Percentiles rank a stretch among this genome's conserved stretches.
Evolutionary conservation across 2,797 vertebrate species (phyloP).

Genomic region (Coendou prehensilis): DNA sequence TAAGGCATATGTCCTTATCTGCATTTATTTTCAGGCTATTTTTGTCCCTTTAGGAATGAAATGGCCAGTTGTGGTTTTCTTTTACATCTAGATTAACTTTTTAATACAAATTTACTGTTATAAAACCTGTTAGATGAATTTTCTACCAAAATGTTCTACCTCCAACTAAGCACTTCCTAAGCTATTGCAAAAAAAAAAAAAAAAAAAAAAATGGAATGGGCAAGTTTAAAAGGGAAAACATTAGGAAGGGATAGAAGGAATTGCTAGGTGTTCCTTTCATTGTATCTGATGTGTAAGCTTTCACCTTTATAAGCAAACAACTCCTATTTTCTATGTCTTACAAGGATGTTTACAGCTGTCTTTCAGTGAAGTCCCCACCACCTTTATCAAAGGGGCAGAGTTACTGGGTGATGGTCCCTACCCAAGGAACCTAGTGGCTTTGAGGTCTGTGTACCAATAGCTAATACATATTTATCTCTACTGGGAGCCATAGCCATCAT

Average conservation of each 20-base stretch:
- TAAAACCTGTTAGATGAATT: neutral
- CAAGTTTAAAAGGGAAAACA: neutral
- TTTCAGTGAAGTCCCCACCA: neutral
- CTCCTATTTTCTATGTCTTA: neutral
- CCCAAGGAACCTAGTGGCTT: neutral
- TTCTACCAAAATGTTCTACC: neutral
- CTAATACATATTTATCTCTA: rapidly evolving
- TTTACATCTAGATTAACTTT: conserved; percentile 17
- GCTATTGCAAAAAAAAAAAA: neutral
- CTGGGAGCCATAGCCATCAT: neutral
- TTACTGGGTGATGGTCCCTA: neutral
- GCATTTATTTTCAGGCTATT: conserved; percentile 26
- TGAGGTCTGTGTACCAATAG: neutral
- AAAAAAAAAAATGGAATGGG: neutral
- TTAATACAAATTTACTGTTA: neutral
- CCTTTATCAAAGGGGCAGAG: neutral
- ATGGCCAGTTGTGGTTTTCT: neutral
- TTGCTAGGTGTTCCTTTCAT: neutral
- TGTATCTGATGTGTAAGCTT: neutral
- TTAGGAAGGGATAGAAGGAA: neutral
- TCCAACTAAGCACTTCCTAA: neutral
- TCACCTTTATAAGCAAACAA: neutral
- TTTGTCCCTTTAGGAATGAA: conserved; percentile 9
- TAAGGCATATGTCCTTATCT: neutral
- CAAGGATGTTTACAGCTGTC: neutral